Evolutionary conservation across 2,888 invertebrate species (phyloP).

Genomic region (Anthophora plumipes): DNA sequence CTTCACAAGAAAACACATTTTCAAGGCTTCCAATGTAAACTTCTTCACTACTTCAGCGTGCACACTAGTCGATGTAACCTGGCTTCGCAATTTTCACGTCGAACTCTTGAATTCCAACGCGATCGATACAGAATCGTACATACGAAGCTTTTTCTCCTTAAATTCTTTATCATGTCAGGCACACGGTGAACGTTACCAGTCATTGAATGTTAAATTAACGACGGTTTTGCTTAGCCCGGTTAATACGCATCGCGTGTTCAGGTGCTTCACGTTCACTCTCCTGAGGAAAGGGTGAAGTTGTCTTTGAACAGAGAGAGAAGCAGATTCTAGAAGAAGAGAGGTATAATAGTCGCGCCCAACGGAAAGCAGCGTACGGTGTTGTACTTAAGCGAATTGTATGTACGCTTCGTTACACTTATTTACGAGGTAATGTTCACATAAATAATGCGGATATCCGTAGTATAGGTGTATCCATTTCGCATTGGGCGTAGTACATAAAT

Average conservation of each 20-base stretch:
- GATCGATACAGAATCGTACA: conserved; percentile 9
- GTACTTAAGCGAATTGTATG: conserved; percentile 61
- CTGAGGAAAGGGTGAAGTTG: not conserved
- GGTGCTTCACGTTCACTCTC: conserved; percentile 15
- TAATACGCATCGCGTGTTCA: conserved; percentile 45
- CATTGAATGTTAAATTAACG: conserved; percentile 52
- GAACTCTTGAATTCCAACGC: no score
- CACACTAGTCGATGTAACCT: not conserved
- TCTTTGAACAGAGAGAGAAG: not conserved
- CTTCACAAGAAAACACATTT: no score
- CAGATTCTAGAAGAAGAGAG: conserved; percentile 5
- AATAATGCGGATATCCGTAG: conserved; percentile 68
- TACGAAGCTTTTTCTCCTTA: conserved; percentile 33
- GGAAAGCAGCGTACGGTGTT: conserved; percentile 43
- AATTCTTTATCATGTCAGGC: conserved; percentile 20
- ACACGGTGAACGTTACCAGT: conserved; percentile 18
- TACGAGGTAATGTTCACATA: conserved; percentile 62
- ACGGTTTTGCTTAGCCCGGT: conserved; percentile 19
- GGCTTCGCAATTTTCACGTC: not conserved
- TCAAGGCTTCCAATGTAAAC: no score
- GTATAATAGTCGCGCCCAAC: conserved; percentile 31
- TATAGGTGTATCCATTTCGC: conserved; percentile 60
- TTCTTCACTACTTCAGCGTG: no score
- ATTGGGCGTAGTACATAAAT: conserved; percentile 62
- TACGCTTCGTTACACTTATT: conserved; percentile 70